Evolutionary conservation across 2,888 invertebrate species (phyloP), one percentile per base, ranked within the genome.

Genomic region (Drymonia ruficornis): DNA sequence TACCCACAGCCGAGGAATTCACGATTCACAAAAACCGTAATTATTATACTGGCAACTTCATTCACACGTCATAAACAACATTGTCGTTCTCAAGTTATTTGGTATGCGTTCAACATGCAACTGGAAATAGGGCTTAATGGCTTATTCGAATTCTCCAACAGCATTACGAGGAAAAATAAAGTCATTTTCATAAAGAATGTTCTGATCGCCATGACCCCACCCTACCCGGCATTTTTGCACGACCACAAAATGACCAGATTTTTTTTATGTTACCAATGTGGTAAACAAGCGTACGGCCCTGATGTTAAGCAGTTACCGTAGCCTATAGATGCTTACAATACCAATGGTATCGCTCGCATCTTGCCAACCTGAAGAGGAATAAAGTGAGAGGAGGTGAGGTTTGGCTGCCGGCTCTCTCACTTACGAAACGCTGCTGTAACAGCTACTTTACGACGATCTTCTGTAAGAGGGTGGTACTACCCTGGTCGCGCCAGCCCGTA

Each of bases 101-200:
- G 72, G 75, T 65, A 63, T 61, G 64, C 66, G 66, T 69, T 65
- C 68, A 73, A 69, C 78, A 77, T 76, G 76, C 79, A 62, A 76
- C 65, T 56, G 52, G 57, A 63, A 67, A 67, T 68, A 65, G 59
- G 55, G 52, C 49, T 61, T 76, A 73, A 76, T 72, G 65, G 67
- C 64, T 71, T 63, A 72, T 70, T 68, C 64, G 62, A 76, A 80
- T 81, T 71, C 72, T 70, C 65, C 57, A 62, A 59, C 63, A 61
- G 57, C 63, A 67, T 78, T 77, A 78, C 71, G 67, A 61, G 63
- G 72, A 73, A 81, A 80, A 82, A 82, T 83, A 63, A 83, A 84
- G 83, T 74, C 76, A 80, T 84, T 83, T 74, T 64, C 67, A 58
- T 55, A 63, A 65, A 63, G 68, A 52, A 65, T 50, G 11, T 2